Percentiles rank a stretch among this genome's conserved stretches.
Evolutionary conservation across 2,888 invertebrate species (phyloP).

Genomic region (Oxyteleia sp.): DNA sequence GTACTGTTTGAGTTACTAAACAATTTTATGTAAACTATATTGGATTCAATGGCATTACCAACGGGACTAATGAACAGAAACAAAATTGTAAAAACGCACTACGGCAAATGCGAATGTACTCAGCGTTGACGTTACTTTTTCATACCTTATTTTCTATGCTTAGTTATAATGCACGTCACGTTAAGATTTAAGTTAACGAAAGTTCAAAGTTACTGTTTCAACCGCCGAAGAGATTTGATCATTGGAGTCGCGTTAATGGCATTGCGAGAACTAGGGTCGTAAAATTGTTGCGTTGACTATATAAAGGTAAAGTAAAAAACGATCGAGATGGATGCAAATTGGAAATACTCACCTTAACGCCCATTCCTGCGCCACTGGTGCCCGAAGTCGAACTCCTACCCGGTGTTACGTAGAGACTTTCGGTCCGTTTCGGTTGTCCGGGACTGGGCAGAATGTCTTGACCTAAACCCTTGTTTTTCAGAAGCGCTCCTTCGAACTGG

Average conservation of each 20-base stretch:
- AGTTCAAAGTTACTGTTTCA: slow-evolving; percentile 20
- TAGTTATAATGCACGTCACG: not conserved
- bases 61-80: slow-evolving; percentile 33
- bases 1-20: slow-evolving; percentile 32
- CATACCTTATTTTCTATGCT: not conserved
- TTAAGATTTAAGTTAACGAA: not conserved
- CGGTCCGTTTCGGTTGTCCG: slow-evolving; percentile 96
- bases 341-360: slow-evolving; percentile 81
- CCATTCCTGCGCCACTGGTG: slow-evolving; percentile 83
- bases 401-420: slow-evolving; percentile 94
- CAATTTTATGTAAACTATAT: slow-evolving; percentile 20
- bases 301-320: slow-evolving; percentile 38
- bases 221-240: slow-evolving; percentile 24
- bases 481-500: slow-evolving; percentile 94
- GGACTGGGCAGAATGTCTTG: slow-evolving; percentile 96
- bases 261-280: slow-evolving; percentile 33
- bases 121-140: slow-evolving; percentile 20
- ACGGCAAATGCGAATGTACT: slow-evolving; percentile 19
- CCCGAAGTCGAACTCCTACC: slow-evolving; percentile 82
- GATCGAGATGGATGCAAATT: slow-evolving; percentile 31
- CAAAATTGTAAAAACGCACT: slow-evolving; percentile 18
- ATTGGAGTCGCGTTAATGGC: slow-evolving; percentile 22
- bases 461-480: slow-evolving; percentile 93
- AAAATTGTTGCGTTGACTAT: slow-evolving; percentile 45
- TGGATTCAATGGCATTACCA: slow-evolving; percentile 21